These are phyloP conservation scores for Phalacrocorax pelagicus DNA, from an alignment of 2,113 vertebrate species.

Conservation along the genomic window DNA sequence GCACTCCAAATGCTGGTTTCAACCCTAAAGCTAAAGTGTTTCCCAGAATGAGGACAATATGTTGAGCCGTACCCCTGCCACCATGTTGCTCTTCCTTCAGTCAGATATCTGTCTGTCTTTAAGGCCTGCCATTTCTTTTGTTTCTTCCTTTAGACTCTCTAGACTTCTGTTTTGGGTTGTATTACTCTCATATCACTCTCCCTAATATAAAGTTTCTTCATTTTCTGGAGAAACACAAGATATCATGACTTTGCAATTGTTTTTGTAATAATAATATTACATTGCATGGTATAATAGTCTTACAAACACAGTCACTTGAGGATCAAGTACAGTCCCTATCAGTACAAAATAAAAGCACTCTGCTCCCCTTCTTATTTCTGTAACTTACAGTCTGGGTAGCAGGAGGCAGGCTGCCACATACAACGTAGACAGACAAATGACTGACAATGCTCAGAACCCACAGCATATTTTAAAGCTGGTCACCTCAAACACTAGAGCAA, in stretches of 20 bases:
- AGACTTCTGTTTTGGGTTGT: neutral
- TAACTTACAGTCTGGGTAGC: neutral
- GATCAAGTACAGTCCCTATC: neutral
- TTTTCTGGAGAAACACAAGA: neutral
- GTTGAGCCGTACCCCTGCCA: fast-evolving
- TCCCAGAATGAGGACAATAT: neutral
- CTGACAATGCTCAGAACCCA: neutral
- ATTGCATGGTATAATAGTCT: neutral
- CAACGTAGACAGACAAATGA: neutral
- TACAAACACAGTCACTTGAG: neutral
- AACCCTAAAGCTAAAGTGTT: neutral
- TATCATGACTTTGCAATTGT: neutral
- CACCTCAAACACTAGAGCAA: neutral
- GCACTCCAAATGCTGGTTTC: neutral
- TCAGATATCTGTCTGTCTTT: neutral
- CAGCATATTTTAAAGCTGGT: neutral
- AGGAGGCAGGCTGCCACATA: neutral
- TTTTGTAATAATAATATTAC: neutral
- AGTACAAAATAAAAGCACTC: neutral
- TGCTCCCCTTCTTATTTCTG: neutral
- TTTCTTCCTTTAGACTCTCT: neutral
- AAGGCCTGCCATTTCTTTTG: neutral
- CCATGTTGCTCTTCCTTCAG: neutral
- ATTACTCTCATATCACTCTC: neutral
- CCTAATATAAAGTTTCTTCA: neutral